These are phyloP conservation scores for Phortica variegata DNA, from an alignment of 1,140 invertebrate species.

Conservation along the genomic window DNA sequence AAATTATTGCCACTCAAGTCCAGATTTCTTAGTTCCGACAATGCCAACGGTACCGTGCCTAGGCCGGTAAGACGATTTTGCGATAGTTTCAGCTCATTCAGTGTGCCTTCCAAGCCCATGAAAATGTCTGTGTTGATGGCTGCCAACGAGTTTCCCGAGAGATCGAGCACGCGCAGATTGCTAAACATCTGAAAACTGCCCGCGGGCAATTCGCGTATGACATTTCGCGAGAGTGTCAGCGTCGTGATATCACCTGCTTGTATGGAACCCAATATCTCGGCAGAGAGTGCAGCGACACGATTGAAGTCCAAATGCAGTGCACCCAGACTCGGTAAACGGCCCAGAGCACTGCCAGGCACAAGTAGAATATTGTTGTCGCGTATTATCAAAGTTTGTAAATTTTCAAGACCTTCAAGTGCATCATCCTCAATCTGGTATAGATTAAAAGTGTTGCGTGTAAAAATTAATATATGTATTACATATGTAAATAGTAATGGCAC, in stretches of 20 bases:
- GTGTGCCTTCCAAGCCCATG: slow-evolving; percentile 69
- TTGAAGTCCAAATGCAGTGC: slow-evolving; percentile 82
- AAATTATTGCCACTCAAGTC: slow-evolving; percentile 80
- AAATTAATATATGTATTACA: neutral
- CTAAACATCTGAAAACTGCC: slow-evolving; percentile 78
- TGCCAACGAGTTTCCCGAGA: slow-evolving; percentile 76
- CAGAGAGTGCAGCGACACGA: slow-evolving; percentile 79
- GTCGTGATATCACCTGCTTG: slow-evolving; percentile 56
- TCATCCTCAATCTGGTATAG: slow-evolving; percentile 76
- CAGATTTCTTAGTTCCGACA: slow-evolving; percentile 68
- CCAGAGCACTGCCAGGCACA: slow-evolving; percentile 77
- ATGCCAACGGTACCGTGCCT: slow-evolving; percentile 65
- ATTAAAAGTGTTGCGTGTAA: neutral
- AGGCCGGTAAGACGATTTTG: slow-evolving; percentile 74
- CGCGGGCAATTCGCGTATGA: slow-evolving; percentile 80
- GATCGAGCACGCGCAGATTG: slow-evolving; percentile 71
- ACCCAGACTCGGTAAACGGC: slow-evolving; percentile 70
- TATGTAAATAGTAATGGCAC: neutral
- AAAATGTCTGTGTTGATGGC: slow-evolving; percentile 73
- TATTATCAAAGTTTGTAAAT: slow-evolving; percentile 75
- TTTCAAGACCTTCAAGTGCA: slow-evolving; percentile 77
- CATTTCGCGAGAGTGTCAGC: slow-evolving; percentile 74
- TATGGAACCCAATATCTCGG: slow-evolving; percentile 70
- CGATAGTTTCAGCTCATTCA: slow-evolving; percentile 72
- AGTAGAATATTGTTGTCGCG: slow-evolving; percentile 85